These are phyloP conservation scores for Poecilia picta DNA, from an alignment of 2,797 vertebrate genomes.

Conservation along the genomic window DNA sequence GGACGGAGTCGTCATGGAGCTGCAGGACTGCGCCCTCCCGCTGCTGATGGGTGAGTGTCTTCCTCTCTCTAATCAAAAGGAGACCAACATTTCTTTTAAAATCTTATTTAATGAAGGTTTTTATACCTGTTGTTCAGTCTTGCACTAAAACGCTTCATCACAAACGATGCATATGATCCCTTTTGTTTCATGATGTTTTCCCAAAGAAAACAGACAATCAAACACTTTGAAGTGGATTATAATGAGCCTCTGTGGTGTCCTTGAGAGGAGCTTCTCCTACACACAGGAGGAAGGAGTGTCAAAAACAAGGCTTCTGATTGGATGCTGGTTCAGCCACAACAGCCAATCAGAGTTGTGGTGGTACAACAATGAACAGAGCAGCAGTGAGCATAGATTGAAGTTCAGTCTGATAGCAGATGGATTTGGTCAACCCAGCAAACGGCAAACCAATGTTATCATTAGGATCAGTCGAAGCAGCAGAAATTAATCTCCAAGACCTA, in stretches of 20 bases:
- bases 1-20: slow-evolving; percentile 96
- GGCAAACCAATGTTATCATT: slow-evolving; percentile 34
- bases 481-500: slow-evolving; percentile 11
- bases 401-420: slow-evolving; percentile 67
- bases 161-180: neutral
- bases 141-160: too few relatives aligned
- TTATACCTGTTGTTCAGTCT: neutral
- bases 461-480: slow-evolving; percentile 16
- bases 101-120: neutral
- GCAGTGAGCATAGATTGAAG: slow-evolving; percentile 65
- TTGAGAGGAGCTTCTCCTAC: slow-evolving; percentile 13
- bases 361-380: slow-evolving; percentile 41
- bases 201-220: neutral
- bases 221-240: neutral
- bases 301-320: slow-evolving; percentile 58
- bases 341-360: slow-evolving; percentile 60
- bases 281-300: slow-evolving; percentile 57
- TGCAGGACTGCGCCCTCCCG: slow-evolving; percentile 95
- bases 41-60: slow-evolving; percentile 87
- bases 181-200: neutral
- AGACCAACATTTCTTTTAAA: neutral
- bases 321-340: slow-evolving; percentile 31
- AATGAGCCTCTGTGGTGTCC: slow-evolving; percentile 3
- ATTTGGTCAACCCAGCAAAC: neutral
- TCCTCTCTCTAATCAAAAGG: neutral